phyloP scores from a whole-genome alignment of 2,888 invertebrate genomes.

The Pandemis cinnamomeana region DNA sequence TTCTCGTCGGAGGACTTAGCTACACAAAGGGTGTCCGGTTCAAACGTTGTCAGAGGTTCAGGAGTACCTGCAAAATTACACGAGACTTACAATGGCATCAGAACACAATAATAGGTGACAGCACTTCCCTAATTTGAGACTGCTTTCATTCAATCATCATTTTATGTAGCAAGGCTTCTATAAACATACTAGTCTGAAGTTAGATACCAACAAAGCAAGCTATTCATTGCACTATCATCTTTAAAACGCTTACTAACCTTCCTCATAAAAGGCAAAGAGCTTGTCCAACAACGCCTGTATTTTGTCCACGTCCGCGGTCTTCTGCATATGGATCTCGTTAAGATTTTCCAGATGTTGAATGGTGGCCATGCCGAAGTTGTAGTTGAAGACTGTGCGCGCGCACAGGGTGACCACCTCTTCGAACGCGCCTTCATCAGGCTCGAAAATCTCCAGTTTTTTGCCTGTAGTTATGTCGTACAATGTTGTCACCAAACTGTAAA shows the following conservation, averaged over 20 bases:
- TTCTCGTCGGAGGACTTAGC: slow-evolving; percentile 86
- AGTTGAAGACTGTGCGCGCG: slow-evolving; percentile 85
- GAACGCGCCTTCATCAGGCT: slow-evolving; percentile 82
- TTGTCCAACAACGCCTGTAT: slow-evolving; percentile 84
- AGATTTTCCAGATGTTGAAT: slow-evolving; percentile 85
- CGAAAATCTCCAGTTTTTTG: slow-evolving; percentile 76
- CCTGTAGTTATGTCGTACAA: slow-evolving; percentile 83
- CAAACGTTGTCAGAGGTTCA: slow-evolving; percentile 70
- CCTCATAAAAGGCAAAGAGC: slow-evolving; percentile 83
- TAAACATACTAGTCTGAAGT: too few relatives aligned
- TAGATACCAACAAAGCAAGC: too few relatives aligned
- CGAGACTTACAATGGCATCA: too few relatives aligned
- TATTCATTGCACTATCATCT: too few relatives aligned
- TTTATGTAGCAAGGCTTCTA: too few relatives aligned
- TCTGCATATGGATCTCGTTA: slow-evolving; percentile 87
- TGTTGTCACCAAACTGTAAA: slow-evolving; percentile 86
- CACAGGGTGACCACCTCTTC: slow-evolving; percentile 83
- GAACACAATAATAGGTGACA: too few relatives aligned
- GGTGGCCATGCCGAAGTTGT: slow-evolving; percentile 83
- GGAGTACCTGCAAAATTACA: slow-evolving; percentile 61
- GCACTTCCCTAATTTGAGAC: too few relatives aligned
- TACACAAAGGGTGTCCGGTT: slow-evolving; percentile 84
- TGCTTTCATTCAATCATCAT: too few relatives aligned
- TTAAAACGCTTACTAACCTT: slow-evolving; percentile 54
- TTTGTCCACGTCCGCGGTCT: slow-evolving; percentile 72